phyloP scores from a whole-genome alignment of 2,113 vertebrate species.

The Apodemus sylvaticus region DNA sequence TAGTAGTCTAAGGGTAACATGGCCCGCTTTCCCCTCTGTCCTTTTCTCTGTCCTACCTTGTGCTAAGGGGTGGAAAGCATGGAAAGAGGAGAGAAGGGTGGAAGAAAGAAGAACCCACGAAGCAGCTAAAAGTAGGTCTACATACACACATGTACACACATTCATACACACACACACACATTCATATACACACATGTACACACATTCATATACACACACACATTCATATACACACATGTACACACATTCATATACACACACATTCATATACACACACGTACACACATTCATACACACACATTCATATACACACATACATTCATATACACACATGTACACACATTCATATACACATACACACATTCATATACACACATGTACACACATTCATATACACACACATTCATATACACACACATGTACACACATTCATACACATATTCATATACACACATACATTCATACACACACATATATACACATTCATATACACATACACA shows the following conservation, averaged over 20 bases:
- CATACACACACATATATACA: not conserved
- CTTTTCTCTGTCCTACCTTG: no score
- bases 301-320: no score
- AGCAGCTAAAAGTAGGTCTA: no score
- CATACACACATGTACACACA: not conserved
- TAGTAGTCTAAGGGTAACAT: no score
- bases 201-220: not conserved
- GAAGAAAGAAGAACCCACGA: no score
- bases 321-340: rapidly evolving
- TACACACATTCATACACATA: not conserved
- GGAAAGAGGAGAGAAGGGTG: no score
- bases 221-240: rapidly evolving
- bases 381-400: not conserved
- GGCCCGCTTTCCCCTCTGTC: no score
- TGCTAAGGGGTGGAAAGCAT: no score
- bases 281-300: not conserved
- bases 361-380: rapidly evolving
- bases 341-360: not conserved
- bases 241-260: not conserved
- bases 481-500: not conserved
- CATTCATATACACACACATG: not conserved
- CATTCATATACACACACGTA: not conserved
- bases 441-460: not conserved
- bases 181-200: rapidly evolving
- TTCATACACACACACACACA: rapidly evolving